Evolutionary conservation across 1,140 invertebrate species (phyloP), one percentile per base, ranked within the genome.

Genomic region (Hyles vespertilio): DNA sequence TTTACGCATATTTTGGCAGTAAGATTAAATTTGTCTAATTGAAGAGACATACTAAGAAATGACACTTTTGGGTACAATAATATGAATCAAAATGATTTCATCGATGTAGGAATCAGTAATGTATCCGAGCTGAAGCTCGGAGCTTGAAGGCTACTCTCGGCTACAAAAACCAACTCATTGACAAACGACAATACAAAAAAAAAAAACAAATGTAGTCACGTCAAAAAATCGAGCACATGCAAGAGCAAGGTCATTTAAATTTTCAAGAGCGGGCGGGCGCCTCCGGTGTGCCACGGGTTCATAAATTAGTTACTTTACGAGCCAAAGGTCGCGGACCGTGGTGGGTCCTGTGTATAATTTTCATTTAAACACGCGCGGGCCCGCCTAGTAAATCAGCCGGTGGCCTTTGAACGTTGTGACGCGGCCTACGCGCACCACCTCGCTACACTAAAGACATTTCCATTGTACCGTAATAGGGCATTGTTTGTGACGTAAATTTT

Each of bases 401-500:
- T 67, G 74, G 74, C 64, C 69, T 69, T 40, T 40, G 36, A 40
- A 40, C 36, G 22, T 22, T 22, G 22, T 22, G 22, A 22, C 45
- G 49, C 57, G 44, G 52, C 58, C 59, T 32, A 50, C 50, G 55
- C 54, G 59, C 56, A 22, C 22, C 48, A 34, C 61, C 44, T 65
- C 63, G 67, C 65, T 72, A 79, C 72, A 78, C 74, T 80, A 73
- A 80, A 79, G 75, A 84, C 77, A 82, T 82, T 84, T 75, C 73
- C 75, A 82, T 82, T 84, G 78, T 81, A 74, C 70, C 78, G 69
- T 84, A 79, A 81, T 82, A 81, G 77, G 71, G 76, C 73, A 84
- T 81, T 84, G 81, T 82, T 84, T 84, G 76, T 77, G 78, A 81
- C 78, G 79, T 79, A 78, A 79, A 84, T 84, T 79, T 79, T 71